These are phyloP conservation scores for Cerastis rubricosa DNA, from an alignment of 2,888 invertebrate species.

Conservation along the genomic window DNA sequence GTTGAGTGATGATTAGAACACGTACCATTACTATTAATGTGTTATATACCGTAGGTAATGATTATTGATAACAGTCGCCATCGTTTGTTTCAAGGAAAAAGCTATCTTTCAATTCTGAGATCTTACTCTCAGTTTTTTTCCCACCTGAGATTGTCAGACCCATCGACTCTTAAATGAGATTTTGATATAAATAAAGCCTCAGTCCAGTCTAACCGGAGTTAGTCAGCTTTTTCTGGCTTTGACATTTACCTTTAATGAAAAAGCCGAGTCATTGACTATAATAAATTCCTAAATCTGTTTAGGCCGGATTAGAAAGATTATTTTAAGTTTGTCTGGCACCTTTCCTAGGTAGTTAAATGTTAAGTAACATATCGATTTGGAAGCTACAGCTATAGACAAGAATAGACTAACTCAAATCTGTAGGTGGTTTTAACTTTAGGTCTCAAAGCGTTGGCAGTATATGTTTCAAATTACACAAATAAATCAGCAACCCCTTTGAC, in stretches of 20 bases:
- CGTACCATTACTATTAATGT: not conserved
- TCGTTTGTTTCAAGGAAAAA: not conserved
- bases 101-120: not conserved
- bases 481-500: not conserved
- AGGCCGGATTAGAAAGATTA: not conserved
- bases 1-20: not conserved
- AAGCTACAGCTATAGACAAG: too few relatives aligned
- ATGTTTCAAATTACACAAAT: not conserved
- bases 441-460: not conserved
- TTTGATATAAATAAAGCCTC: slow-evolving; percentile 22
- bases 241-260: slow-evolving; percentile 36
- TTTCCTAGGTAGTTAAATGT: not conserved
- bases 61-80: not conserved
- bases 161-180: not conserved
- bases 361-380: not conserved
- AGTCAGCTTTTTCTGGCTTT: slow-evolving; percentile 9
- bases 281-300: slow-evolving; percentile 18
- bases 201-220: not conserved
- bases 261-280: slow-evolving; percentile 15
- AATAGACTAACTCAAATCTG: not conserved
- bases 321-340: not conserved
- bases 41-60: too few relatives aligned
- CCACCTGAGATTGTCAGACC: not conserved
- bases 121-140: not conserved
- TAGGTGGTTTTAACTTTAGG: not conserved